A percentile compares a stretch with the other conserved stretches of the same genome.
Conservation (phyloP, 2,888 invertebrate genomes). For the Vesta saturnalis region DNA sequence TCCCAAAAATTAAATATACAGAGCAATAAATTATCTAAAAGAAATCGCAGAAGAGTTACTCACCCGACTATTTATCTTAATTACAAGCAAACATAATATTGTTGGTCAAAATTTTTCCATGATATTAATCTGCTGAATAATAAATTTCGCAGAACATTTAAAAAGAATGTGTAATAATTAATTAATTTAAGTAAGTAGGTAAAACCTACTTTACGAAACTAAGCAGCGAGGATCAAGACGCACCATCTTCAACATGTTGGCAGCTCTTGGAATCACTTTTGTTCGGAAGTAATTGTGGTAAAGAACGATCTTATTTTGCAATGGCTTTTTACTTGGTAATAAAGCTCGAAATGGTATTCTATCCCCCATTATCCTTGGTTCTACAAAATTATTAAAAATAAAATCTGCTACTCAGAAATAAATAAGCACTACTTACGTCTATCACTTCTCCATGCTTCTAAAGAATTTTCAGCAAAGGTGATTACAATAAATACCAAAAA, state of each 20-base stretch:
- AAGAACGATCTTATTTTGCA: conserved; percentile 76
- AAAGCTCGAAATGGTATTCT: conserved; percentile 67
- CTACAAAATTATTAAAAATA: conserved; percentile 57
- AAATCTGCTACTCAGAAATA: background rate
- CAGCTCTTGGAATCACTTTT: conserved; percentile 76
- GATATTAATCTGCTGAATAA: background rate
- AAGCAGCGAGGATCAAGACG: conserved; percentile 48
- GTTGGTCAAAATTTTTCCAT: background rate
- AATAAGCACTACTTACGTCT: conserved; percentile 28
- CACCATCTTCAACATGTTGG: conserved; percentile 87
- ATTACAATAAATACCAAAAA: conserved; percentile 3
- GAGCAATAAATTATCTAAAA: too few relatives aligned
- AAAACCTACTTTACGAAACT: conserved; percentile 42
- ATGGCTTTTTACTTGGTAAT: conserved; percentile 67
- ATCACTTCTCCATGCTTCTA: conserved; percentile 25
- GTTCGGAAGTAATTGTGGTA: conserved; percentile 83
- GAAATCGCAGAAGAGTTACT: too few relatives aligned
- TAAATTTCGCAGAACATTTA: too few relatives aligned
- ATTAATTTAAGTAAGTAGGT: conserved; percentile 20
- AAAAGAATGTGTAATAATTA: background rate
- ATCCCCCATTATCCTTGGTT: conserved; percentile 68
- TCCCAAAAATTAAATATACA: too few relatives aligned
- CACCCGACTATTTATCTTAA: too few relatives aligned
- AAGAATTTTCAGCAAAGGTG: conserved; percentile 7
- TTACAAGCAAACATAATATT: background rate